Conservation (phyloP, 1,140 invertebrate genomes). For the Aphis gossypii region DNA sequence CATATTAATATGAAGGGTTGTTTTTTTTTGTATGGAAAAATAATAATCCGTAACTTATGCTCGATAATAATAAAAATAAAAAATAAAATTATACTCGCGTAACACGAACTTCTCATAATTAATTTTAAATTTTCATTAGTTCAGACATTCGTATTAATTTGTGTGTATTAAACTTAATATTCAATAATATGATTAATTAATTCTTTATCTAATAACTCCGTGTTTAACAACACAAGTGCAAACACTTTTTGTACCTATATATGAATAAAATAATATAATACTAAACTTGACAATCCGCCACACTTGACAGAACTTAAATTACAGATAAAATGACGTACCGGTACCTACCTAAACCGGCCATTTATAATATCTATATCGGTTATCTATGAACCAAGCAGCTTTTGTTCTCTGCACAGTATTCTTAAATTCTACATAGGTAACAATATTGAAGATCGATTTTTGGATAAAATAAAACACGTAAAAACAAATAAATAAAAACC, state of each 20-base stretch:
- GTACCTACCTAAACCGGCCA: neutral
- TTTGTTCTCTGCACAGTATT: neutral
- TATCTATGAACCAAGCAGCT: neutral
- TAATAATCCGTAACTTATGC: constrained; percentile 7
- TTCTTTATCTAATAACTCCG: neutral
- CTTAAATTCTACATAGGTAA: neutral
- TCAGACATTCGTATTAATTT: neutral
- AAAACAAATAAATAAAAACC: constrained; percentile 52
- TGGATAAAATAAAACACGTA: neutral
- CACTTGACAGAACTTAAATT: no score
- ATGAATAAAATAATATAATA: neutral
- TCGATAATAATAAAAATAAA: neutral
- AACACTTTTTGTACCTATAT: neutral
- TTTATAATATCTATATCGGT: neutral
- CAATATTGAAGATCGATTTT: neutral
- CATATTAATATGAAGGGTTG: neutral
- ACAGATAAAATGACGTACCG: neutral
- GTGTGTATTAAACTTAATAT: neutral
- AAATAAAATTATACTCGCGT: neutral
- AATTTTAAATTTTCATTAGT: neutral
- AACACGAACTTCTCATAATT: neutral
- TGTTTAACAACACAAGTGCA: neutral
- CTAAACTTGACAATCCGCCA: neutral
- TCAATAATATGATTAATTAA: neutral
- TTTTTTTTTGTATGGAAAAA: neutral